Evolutionary conservation across 2,113 vertebrate species (phyloP).

Genomic region (Seriola dumerili): DNA sequence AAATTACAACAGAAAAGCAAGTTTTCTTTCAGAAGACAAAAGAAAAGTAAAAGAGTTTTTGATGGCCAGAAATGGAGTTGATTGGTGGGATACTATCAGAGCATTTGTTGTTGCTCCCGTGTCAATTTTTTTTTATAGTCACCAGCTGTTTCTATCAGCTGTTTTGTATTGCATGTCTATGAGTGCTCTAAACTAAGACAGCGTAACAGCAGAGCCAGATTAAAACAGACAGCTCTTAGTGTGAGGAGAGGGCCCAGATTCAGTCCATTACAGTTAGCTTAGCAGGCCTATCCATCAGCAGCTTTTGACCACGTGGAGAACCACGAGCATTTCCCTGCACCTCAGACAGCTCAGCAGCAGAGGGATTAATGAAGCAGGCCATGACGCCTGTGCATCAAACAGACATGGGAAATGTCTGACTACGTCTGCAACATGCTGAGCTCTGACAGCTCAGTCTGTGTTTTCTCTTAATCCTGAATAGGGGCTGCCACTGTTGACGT

Average conservation of each 20-base stretch:
- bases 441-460: neutral
- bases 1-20: neutral
- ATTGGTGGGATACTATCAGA: neutral
- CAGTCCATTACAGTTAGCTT: constrained; percentile 15
- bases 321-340: neutral
- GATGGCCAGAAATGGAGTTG: neutral
- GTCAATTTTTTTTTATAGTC: neutral
- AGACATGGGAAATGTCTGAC: constrained; percentile 4
- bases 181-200: neutral
- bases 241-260: neutral
- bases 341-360: constrained; percentile 24
- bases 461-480: neutral
- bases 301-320: neutral
- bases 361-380: constrained; percentile 30
- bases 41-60: neutral
- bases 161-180: neutral
- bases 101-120: neutral
- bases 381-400: neutral
- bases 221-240: neutral
- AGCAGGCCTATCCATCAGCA: constrained; percentile 24
- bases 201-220: neutral
- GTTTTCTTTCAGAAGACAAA: neutral
- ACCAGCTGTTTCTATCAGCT: neutral
- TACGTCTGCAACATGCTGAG: neutral
- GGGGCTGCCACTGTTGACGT: neutral